Evolutionary conservation across 2,113 vertebrate genomes (phyloP).

Genomic region (Albula goreensis): DNA sequence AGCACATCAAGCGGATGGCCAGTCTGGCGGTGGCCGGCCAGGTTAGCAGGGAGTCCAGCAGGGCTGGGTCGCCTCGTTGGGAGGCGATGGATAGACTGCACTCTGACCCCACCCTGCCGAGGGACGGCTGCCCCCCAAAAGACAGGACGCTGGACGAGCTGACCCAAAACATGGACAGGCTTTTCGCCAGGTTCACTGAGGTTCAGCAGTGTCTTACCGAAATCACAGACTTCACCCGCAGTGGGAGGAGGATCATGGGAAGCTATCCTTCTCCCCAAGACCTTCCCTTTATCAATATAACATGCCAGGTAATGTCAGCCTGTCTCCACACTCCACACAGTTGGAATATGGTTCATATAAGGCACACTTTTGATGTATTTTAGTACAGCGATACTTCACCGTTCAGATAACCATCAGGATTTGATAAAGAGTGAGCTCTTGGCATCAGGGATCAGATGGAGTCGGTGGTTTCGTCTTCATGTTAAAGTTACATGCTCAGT

Average conservation of each 20-base stretch:
- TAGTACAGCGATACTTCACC: neutral
- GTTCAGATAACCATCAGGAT: neutral
- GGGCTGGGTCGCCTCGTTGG: slow-evolving; percentile 65
- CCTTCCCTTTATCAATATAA: slow-evolving; percentile 80
- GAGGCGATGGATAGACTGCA: slow-evolving; percentile 57
- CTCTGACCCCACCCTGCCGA: slow-evolving; percentile 45
- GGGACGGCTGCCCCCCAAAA: slow-evolving; percentile 50
- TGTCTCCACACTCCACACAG: neutral
- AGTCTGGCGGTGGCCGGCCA: slow-evolving; percentile 59
- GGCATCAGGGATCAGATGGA: neutral
- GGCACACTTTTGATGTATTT: neutral
- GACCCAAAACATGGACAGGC: slow-evolving; percentile 72
- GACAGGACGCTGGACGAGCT: slow-evolving; percentile 71
- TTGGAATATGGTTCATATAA: neutral
- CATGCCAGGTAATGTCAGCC: slow-evolving; percentile 84
- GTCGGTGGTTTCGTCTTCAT: neutral
- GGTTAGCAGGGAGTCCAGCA: slow-evolving; percentile 59
- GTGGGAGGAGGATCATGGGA: slow-evolving; percentile 66
- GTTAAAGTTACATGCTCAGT: too few species aligned
- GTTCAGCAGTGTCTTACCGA: slow-evolving; percentile 79
- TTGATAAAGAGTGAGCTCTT: neutral
- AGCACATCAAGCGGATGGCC: slow-evolving; percentile 60
- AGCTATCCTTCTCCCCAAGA: slow-evolving; percentile 77
- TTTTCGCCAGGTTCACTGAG: slow-evolving; percentile 76
- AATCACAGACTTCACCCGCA: slow-evolving; percentile 74